phyloP scores from a whole-genome alignment of 2,113 vertebrate genomes.

The Nestor notabilis region DNA sequence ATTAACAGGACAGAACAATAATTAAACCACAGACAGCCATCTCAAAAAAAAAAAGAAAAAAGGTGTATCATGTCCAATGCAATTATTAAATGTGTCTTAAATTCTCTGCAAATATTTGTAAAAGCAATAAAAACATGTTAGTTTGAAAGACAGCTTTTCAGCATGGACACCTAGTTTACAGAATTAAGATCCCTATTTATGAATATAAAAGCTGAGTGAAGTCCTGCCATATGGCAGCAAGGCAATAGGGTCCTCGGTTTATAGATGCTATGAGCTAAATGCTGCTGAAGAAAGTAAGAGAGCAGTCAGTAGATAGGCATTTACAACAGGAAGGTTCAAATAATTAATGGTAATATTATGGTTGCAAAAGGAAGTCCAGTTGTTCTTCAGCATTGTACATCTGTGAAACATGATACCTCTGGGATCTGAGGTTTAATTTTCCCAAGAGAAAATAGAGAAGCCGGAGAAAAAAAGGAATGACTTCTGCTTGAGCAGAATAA shows the following conservation, averaged over 20 bases:
- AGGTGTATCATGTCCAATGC: constrained; percentile 51
- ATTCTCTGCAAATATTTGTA: constrained; percentile 71
- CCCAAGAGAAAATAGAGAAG: constrained; percentile 60
- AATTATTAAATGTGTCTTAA: constrained; percentile 69
- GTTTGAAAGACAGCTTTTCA: constrained; percentile 64
- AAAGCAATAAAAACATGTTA: constrained; percentile 60
- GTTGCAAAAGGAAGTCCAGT: constrained; percentile 62
- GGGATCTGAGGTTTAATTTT: constrained; percentile 68
- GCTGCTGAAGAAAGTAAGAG: not conserved
- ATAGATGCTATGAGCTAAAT: constrained; percentile 44
- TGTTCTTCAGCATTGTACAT: constrained; percentile 54
- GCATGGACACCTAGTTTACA: constrained; percentile 49
- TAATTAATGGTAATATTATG: constrained; percentile 56
- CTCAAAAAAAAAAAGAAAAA: constrained; percentile 43
- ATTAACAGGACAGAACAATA: constrained; percentile 75
- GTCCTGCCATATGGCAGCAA: constrained; percentile 65
- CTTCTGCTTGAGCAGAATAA: constrained; percentile 64
- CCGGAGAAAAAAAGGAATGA: constrained; percentile 31
- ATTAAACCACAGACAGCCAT: constrained; percentile 73
- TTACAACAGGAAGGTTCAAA: constrained; percentile 50
- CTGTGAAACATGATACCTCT: constrained; percentile 59
- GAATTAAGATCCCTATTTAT: constrained; percentile 58
- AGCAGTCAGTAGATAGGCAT: constrained; percentile 21
- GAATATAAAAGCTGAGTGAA: constrained; percentile 64
- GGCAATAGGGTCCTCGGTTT: constrained; percentile 46